Base-by-base conservation (phyloP, 1,140 invertebrate species). In the Oppia nitens region DNA sequence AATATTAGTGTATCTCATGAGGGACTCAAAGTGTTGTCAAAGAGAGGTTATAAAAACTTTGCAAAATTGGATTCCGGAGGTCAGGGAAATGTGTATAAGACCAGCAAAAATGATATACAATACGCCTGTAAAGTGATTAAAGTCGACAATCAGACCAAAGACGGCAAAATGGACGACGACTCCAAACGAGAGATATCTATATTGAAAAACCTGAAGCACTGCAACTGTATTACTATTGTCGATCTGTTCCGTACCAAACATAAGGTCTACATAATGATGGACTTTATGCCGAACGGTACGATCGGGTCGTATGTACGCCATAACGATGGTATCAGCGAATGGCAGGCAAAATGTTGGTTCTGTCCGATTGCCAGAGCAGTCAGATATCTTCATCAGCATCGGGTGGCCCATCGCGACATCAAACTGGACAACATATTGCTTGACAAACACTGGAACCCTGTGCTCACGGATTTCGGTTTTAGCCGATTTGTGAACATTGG, bases 201-300 rank as follows among this genome's bases (percentile, higher is more conserved):
- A 12, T 25, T 62, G 45, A 26, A n/a, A 12, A 47, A 50, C 25
- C 47, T 60, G 12, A 4, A 27, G 11, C 59, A 60, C 45, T 11
- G 12, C 6, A 62, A 60, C 50, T 14, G 54, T 20, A 32, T 60
- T 12, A 26, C 14, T 17, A 25, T 21, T 17, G 12, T 48, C 20
- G 59, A 60, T 29, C 54, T 60, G 21, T 17, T 60, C n/a, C 6
- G 59, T n/a, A 55, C 59, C 4, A 63, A 62, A 21, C 47, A 25
- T 62, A 52, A 53, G 17, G 23, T 60, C 6, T 60, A 60, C 59
- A 60, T 60, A 26, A 47, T 62, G 12, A 63, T 60, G 59, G 57
- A 61, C 11, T 60, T 62, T 28, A 40, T 40, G 12, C 23, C 59
- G 9, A 40, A 40, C 12, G 59, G 59, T 28, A 60, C 59, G 9